These are phyloP conservation scores for Pantelozetes paolii DNA, from an alignment of 2,888 invertebrate species.

Conservation along the genomic window DNA sequence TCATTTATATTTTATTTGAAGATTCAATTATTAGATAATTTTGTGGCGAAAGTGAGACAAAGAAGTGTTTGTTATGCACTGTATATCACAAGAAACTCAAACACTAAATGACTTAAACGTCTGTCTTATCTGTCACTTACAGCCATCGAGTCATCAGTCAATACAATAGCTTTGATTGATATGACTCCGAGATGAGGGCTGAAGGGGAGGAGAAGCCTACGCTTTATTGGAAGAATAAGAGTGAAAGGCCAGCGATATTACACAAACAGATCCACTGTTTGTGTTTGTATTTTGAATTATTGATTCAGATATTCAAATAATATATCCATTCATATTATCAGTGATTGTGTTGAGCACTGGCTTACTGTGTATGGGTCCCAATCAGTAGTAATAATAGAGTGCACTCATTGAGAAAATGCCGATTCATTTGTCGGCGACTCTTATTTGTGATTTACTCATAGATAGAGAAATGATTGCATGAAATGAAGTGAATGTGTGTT, in stretches of 20 bases:
- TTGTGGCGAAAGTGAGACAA: neutral
- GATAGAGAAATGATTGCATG: neutral
- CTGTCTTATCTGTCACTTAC: neutral
- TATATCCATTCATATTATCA: no score
- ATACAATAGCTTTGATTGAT: neutral
- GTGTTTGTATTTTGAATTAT: neutral
- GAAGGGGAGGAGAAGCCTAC: neutral
- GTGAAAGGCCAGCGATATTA: neutral
- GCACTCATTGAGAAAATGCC: neutral
- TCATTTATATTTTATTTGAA: neutral
- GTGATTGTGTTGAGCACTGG: neutral
- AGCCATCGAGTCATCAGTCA: constrained; percentile 17
- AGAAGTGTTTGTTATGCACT: constrained; percentile 5
- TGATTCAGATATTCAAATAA: neutral
- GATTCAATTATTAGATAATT: constrained; percentile 17
- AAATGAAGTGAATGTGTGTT: constrained; percentile 16
- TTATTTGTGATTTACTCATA: neutral
- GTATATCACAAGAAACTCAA: neutral
- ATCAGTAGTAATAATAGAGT: neutral
- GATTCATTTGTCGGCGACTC: constrained; percentile 12
- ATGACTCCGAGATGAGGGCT: neutral
- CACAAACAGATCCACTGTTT: constrained; percentile 11
- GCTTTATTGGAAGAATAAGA: neutral
- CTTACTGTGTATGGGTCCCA: neutral
- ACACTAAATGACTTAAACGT: neutral